Conservation (phyloP, 2,888 invertebrate species). For the Ophion costatus region DNA sequence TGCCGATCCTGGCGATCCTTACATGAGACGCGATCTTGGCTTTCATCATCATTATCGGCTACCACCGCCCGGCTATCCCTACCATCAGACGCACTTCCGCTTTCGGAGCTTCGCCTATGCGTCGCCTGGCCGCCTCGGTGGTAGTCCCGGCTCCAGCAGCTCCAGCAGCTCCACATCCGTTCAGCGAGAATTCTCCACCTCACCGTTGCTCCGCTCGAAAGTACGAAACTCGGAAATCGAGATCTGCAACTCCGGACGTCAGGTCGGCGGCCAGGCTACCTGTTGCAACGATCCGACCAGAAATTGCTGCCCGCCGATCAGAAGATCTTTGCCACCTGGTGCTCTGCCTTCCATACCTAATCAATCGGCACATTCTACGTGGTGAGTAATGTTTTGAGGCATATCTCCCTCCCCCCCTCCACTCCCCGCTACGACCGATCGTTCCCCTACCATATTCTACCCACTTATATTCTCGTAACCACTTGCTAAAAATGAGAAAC, state of each 20-base stretch:
- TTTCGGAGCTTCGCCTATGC: conserved; percentile 81
- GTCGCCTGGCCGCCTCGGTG: conserved; percentile 79
- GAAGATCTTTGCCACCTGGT: conserved; percentile 86
- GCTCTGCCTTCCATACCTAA: conserved; percentile 80
- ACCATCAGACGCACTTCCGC: conserved; percentile 81
- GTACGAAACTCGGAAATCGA: conserved; percentile 81
- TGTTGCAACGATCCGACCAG: conserved; percentile 81
- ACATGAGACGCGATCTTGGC: conserved; percentile 86
- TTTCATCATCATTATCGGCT: conserved; percentile 86
- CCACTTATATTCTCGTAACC: no score
- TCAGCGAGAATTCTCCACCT: conserved; percentile 82
- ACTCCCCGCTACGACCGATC: no score
- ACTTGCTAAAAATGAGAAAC: no score
- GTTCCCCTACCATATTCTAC: no score
- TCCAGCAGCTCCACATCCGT: conserved; percentile 84
- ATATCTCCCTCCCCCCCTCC: no score
- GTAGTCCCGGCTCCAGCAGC: conserved; percentile 84
- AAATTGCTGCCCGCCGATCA: conserved; percentile 86
- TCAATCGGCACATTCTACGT: conserved; percentile 78
- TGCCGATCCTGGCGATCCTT: conserved; percentile 84
- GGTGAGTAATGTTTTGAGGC: conserved; percentile 75
- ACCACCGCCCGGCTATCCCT: conserved; percentile 84
- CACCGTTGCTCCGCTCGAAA: conserved; percentile 83
- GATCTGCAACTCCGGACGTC: conserved; percentile 74
- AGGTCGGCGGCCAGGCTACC: conserved; percentile 73